Conservation (phyloP, 2,888 invertebrate genomes). For the Andricus quercusramuli region DNA sequence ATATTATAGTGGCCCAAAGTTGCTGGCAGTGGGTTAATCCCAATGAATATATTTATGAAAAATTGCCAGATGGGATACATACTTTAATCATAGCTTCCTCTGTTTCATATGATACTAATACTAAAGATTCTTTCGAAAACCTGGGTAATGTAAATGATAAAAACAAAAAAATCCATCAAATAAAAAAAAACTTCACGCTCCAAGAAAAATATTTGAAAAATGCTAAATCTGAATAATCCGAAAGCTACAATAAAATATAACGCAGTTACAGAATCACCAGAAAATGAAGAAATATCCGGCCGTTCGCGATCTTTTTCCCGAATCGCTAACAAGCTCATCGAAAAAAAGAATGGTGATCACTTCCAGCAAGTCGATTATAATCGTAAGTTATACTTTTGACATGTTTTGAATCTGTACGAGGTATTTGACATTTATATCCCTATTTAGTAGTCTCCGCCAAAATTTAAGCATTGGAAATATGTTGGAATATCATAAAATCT, state of each 20-base stretch:
- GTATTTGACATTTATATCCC: too few relatives aligned
- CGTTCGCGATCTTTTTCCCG: not conserved
- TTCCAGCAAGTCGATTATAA: conserved; percentile 66
- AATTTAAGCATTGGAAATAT: too few relatives aligned
- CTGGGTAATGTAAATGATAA: too few relatives aligned
- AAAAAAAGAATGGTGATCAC: not conserved
- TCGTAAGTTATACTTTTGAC: conserved; percentile 58
- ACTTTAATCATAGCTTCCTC: conserved; percentile 72
- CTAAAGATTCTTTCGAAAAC: too few relatives aligned
- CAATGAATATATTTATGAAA: conserved; percentile 82
- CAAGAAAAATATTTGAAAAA: too few relatives aligned
- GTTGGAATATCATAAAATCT: too few relatives aligned
- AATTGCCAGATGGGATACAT: conserved; percentile 80
- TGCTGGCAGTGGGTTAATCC: conserved; percentile 83
- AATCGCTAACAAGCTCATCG: not conserved
- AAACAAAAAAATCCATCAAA: too few relatives aligned
- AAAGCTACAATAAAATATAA: too few relatives aligned
- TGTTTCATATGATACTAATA: not conserved
- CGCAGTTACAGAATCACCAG: not conserved
- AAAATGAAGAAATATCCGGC: not conserved
- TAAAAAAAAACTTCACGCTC: too few relatives aligned
- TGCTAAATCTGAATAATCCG: too few relatives aligned
- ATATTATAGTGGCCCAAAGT: conserved; percentile 82
- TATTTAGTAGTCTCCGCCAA: too few relatives aligned
- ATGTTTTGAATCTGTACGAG: too few relatives aligned